Percentiles rank a stretch among this genome's conserved stretches.
Evolutionary conservation across 2,113 vertebrate genomes (phyloP).

Genomic region (Nyctibius bracteatus): DNA sequence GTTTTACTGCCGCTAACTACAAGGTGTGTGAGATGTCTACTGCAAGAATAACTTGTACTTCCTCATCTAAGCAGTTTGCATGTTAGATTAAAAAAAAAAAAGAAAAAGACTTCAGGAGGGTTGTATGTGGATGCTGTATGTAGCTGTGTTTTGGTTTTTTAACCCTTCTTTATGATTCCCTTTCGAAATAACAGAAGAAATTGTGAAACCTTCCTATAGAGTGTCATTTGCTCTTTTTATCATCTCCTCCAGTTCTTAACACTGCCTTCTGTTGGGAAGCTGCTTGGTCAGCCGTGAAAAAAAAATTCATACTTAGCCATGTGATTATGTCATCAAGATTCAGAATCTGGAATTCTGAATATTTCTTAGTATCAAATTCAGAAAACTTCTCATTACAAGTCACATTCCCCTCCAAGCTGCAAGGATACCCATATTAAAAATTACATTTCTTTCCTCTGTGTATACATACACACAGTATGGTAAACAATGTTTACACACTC

Average conservation of each 20-base stretch:
- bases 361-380: not conserved
- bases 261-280: not conserved
- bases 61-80: not conserved
- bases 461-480: no score
- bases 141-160: not conserved
- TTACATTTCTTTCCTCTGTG: not conserved
- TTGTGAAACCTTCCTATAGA: not conserved
- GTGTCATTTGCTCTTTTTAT: not conserved
- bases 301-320: not conserved
- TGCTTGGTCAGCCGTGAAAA: not conserved
- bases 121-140: not conserved
- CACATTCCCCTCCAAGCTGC: not conserved
- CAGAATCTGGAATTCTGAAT: not conserved
- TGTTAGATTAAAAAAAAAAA: not conserved
- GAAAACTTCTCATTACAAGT: not conserved
- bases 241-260: not conserved
- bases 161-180: not conserved
- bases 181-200: not conserved
- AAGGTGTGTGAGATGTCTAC: not conserved
- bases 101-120: accelerated
- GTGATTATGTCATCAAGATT: not conserved
- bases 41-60: not conserved
- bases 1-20: not conserved
- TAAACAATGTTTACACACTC: not conserved
- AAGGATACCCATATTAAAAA: not conserved